Base-by-base conservation (phyloP, 2,797 vertebrate species). In the Kryptopterus vitreolus region DNA sequence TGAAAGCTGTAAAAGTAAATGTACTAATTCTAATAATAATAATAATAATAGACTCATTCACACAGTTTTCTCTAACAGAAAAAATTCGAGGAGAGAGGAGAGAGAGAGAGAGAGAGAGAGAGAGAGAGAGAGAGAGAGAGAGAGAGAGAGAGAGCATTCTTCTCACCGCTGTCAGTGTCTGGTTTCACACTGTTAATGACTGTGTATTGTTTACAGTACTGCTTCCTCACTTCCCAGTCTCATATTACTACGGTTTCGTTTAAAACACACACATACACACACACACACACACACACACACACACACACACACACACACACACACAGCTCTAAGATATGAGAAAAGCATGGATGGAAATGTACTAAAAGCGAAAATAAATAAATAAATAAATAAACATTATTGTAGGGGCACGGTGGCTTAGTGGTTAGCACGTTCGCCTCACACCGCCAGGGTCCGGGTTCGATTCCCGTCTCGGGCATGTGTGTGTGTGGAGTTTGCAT, bases 141-240 rank as follows among this genome's bases (percentile, higher is more conserved):
- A 33, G 50, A 55, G 52, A 24, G 33, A 16, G 46, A 78, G 74
- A 66, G n/a, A 65, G 31, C 22, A 1, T 70, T 73, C 53, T 81
- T 82, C 72, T 62, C 73, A 81, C 78, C 73, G 66, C 69, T 83
- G 70, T 68, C 76, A 79, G 84, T 82, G 82, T 86, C 82, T 20
- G 58, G 76, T 81, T 87, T 85, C 76, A 86, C 86, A 89, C 83
- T 53, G 76, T 78, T 76, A 82, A 83, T 77, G 83, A 82, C 75
- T 83, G 81, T 59, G 75, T 71, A 78, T 74, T 82, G 65, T 87
- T 87, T 81, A 84, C 79, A 79, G 78, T 62, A 58, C 50, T 59
- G 70, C 62, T 70, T 81, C 79, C 52, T 66, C 70, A 78, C 80
- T 73, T 80, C 66, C 33, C 78, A 58, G 68, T 71, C 29, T 77